phyloP scores from a whole-genome alignment of 2,797 vertebrate genomes.

The Borostomias antarcticus region DNA sequence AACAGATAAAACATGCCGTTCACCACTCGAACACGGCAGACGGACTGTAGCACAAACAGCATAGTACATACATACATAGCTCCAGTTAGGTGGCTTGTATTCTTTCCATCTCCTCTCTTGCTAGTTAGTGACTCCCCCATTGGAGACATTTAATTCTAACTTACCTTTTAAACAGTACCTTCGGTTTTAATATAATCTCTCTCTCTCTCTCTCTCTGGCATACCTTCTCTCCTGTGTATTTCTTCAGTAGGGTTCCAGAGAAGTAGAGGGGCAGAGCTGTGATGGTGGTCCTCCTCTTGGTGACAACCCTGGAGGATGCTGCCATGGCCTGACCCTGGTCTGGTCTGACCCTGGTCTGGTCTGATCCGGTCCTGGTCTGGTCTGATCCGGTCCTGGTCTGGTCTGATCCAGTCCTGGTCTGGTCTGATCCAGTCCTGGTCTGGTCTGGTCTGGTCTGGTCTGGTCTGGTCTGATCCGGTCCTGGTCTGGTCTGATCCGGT shows the following conservation, averaged over 20 bases:
- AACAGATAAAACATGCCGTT: slow-evolving; percentile 8
- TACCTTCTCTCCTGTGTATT: slow-evolving; percentile 52
- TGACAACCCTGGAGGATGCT: slow-evolving; percentile 23
- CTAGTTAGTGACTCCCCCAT: slow-evolving; percentile 5
- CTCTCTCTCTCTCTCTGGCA: background rate
- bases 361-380: background rate
- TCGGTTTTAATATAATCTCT: background rate
- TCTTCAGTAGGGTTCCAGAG: slow-evolving; percentile 57
- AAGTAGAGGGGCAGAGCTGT: slow-evolving; percentile 64
- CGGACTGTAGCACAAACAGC: too few relatives aligned
- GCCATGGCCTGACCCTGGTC: slow-evolving; percentile 35
- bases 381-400: too few relatives aligned
- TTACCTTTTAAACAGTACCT: too few relatives aligned
- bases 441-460: too few relatives aligned
- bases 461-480: too few relatives aligned
- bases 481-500: too few relatives aligned
- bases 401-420: background rate
- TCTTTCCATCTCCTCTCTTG: slow-evolving; percentile 4
- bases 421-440: background rate
- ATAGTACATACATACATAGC: too few relatives aligned
- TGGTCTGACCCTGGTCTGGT: background rate
- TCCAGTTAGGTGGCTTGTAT: too few relatives aligned
- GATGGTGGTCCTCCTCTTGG: slow-evolving; percentile 53
- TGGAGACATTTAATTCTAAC: too few relatives aligned
- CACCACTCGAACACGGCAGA: background rate